These are phyloP conservation scores for Schizothorax lantsangensis DNA, from an alignment of 2,797 vertebrate species.

Conservation along the genomic window DNA sequence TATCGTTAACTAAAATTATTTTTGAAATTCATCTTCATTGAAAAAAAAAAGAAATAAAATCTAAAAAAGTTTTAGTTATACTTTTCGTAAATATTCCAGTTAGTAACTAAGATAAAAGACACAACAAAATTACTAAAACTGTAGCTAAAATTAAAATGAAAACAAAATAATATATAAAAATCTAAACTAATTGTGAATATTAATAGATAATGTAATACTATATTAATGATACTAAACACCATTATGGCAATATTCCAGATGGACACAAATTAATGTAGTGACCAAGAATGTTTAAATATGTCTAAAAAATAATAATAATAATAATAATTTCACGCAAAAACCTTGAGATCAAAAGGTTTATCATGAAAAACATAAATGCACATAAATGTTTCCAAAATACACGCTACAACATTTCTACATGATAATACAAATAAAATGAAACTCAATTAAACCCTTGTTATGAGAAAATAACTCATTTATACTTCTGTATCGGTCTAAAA, in stretches of 20 bases:
- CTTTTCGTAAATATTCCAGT: background rate
- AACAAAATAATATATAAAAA: background rate
- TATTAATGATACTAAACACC: background rate
- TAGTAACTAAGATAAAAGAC: background rate
- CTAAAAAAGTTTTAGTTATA: background rate
- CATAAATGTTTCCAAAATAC: background rate
- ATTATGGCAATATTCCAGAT: background rate
- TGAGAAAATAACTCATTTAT: too few species aligned
- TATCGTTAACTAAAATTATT: rapidly evolving
- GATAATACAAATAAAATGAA: background rate
- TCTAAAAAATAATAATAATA: background rate
- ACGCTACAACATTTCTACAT: background rate
- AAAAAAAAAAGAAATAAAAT: background rate
- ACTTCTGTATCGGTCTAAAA: background rate
- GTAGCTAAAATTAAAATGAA: background rate
- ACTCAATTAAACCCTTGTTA: background rate
- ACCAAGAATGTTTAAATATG: background rate
- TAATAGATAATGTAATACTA: too few species aligned
- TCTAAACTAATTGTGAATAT: too few species aligned
- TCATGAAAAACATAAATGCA: background rate
- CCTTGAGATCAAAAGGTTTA: background rate
- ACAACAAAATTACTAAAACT: background rate
- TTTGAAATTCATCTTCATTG: background rate
- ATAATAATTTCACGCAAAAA: background rate
- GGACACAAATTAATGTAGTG: background rate